Evolutionary conservation across 2,888 invertebrate genomes (phyloP), one percentile per base, ranked within the genome.

Genomic region (Aplocera efformata): DNA sequence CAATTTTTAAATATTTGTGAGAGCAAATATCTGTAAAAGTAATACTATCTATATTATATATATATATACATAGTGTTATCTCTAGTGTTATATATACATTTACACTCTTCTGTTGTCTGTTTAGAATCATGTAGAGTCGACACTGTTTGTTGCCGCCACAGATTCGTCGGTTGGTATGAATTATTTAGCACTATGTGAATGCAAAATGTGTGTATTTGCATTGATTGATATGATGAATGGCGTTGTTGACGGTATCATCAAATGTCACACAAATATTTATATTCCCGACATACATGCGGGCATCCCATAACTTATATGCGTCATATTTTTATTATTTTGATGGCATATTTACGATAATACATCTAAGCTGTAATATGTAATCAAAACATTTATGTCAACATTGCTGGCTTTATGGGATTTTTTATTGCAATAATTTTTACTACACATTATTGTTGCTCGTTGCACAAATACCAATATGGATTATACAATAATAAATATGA

Each of bases 341-440:
- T 9, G 9, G 25, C 31, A 33, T 11, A 42, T 40, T 37, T 42
- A 47, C 13, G 13, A 17, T 32, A 38, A 23, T 26, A 6, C 35
- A 25, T 20, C 26, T n/a, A n/a, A n/a, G n/a, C n/a, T 40, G 17
- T 31, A 28, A 28, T 39, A 44, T 42, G 32, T 46, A 50, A 48
- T 49, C 27, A 50, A 44, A 49, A 42, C 37, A 43, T 40, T 41
- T 43, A 46, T 43, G 40, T 50, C 45, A 35, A 51, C 50, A 32
- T 35, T 49, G 34, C 41, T 33, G 6, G 33, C 47, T 65, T 64
- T 55, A 67, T 53, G 47, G 40, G 40, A 39, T 46, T 51, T 60
- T 66, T 73, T 63, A 73, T 67, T 55, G 56, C 59, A 39, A 45
- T 48, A 50, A 42, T 58, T 50, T 63, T 58, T 63, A 63, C 56